Evolutionary conservation across 2,888 invertebrate genomes (phyloP).

Genomic region (Sarcophaga subvicina): DNA sequence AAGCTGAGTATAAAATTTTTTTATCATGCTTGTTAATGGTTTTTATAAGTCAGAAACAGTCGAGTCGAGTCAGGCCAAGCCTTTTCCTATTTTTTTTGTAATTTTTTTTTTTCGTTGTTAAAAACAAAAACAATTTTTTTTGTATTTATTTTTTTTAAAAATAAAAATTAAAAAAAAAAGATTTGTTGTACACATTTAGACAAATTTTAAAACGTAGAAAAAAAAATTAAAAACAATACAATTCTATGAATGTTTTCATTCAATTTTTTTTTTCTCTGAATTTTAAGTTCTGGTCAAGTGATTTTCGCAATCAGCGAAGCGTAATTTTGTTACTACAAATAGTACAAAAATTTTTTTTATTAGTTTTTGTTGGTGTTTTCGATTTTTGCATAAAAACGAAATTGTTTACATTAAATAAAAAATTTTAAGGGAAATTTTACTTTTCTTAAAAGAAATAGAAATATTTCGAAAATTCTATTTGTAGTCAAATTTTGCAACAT

Average conservation of each 20-base stretch:
- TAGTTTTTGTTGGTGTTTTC: constrained; percentile 1
- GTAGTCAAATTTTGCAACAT: background rate
- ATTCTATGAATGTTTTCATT: background rate
- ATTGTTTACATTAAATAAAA: background rate
- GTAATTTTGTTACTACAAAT: constrained; percentile 23
- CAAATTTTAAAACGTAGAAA: background rate
- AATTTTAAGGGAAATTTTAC: background rate
- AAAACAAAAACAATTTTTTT: background rate
- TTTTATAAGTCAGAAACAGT: background rate
- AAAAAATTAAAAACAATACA: no score
- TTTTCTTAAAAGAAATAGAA: no score
- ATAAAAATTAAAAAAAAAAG: background rate
- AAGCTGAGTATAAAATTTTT: background rate
- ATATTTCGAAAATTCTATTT: background rate
- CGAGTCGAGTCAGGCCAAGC: constrained; percentile 37
- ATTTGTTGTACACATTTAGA: background rate
- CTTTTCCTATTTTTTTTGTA: constrained; percentile 43
- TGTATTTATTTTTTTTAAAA: no score
- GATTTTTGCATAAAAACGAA: background rate
- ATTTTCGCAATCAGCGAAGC: constrained; percentile 51
- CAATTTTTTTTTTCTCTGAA: background rate
- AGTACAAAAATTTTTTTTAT: constrained; percentile 5
- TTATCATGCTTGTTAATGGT: constrained; percentile 11
- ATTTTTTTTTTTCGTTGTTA: no score
- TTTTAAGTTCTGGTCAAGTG: constrained; percentile 64